Conservation (phyloP, 1,140 invertebrate genomes). For the Oncopeltus fasciatus region DNA sequence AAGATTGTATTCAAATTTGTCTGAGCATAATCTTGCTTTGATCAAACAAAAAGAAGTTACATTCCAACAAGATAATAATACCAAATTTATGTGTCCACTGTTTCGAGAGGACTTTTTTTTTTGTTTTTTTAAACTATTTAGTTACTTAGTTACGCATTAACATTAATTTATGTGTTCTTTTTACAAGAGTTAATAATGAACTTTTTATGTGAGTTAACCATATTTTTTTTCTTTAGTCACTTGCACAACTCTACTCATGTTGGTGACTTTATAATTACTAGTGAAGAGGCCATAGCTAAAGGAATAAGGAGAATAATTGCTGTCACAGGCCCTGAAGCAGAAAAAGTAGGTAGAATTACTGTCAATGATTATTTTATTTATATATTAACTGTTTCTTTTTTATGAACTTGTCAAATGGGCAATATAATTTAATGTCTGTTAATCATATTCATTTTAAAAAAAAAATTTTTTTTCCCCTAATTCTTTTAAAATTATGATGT, state of each 20-base stretch:
- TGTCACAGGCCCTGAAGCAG: conserved; percentile 84
- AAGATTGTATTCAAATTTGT: too few species aligned
- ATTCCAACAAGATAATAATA: too few species aligned
- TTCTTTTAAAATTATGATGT: too few species aligned
- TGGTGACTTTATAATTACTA: conserved; percentile 86
- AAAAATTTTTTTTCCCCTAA: too few species aligned
- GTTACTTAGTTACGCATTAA: not conserved
- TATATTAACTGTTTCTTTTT: not conserved
- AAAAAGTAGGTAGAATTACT: conserved; percentile 47
- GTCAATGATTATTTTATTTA: not conserved
- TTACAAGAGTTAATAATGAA: too few species aligned
- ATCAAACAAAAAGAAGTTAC: too few species aligned
- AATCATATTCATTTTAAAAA: not conserved
- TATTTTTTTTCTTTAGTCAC: conserved; percentile 46
- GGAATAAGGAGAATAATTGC: conserved; percentile 95
- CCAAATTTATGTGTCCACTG: too few species aligned
- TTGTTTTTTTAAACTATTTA: not conserved
- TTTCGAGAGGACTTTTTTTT: not conserved
- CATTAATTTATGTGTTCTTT: not conserved
- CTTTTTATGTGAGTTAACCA: not conserved
- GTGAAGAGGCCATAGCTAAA: conserved; percentile 98
- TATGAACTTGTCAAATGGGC: too few species aligned
- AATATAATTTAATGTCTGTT: too few species aligned
- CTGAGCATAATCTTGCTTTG: too few species aligned
- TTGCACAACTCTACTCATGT: conserved; percentile 77